phyloP scores from a whole-genome alignment of 2,888 invertebrate genomes.

The Tachystola acroxantha region DNA sequence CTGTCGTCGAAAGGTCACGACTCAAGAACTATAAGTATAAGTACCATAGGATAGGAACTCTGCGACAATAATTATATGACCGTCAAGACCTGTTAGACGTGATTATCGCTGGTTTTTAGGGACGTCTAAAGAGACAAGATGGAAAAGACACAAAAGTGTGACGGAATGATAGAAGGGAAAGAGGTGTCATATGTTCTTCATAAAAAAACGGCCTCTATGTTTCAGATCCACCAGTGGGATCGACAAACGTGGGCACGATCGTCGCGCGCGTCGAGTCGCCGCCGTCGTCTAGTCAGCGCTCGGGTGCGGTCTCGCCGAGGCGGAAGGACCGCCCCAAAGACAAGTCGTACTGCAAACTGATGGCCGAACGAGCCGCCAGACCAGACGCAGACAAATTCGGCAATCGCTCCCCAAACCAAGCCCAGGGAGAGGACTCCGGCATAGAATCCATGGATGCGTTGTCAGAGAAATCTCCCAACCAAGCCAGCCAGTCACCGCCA shows the following conservation, averaged over 20 bases:
- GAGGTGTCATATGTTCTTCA: too few relatives aligned
- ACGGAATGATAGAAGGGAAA: too few relatives aligned
- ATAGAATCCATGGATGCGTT: slow-evolving; percentile 96
- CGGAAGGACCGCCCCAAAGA: slow-evolving; percentile 65
- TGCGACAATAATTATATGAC: too few relatives aligned
- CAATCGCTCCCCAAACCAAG: slow-evolving; percentile 68
- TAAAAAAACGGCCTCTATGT: too few relatives aligned
- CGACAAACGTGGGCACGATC: slow-evolving; percentile 84
- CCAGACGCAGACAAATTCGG: slow-evolving; percentile 52
- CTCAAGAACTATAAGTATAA: too few relatives aligned
- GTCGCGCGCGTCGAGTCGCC: slow-evolving; percentile 53
- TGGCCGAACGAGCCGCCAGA: slow-evolving; percentile 61
- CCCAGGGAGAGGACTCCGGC: slow-evolving; percentile 92
- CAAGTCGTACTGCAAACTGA: slow-evolving; percentile 77
- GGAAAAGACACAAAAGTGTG: too few relatives aligned
- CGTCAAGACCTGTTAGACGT: too few relatives aligned
- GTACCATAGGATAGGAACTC: too few relatives aligned
- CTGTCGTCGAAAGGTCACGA: too few relatives aligned
- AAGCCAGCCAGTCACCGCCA: slow-evolving; percentile 86
- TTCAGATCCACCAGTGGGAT: slow-evolving; percentile 75
- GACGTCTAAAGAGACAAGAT: too few relatives aligned
- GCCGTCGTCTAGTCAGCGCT: slow-evolving; percentile 36
- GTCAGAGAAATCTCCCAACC: slow-evolving; percentile 95
- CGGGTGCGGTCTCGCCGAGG: slow-evolving; percentile 46
- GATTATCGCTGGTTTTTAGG: too few relatives aligned